phyloP scores from a whole-genome alignment of 1,140 invertebrate genomes.

The Conus ventricosus region DNA sequence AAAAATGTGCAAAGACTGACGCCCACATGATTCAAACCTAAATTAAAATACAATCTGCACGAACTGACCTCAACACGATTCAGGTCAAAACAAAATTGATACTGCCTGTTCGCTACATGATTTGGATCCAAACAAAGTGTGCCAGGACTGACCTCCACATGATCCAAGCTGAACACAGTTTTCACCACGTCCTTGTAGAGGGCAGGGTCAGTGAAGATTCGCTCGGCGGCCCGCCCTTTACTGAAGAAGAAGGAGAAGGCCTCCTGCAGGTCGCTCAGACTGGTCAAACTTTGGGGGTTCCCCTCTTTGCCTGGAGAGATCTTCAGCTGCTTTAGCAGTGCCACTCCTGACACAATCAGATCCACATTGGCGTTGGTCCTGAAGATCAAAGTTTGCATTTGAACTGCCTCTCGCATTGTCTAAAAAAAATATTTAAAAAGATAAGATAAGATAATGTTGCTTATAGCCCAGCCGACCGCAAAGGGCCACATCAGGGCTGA shows the following conservation, averaged over 20 bases:
- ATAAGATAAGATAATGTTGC: no score
- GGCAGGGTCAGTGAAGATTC: conserved; percentile 62
- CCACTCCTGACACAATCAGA: conserved; percentile 73
- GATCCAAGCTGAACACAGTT: conserved; percentile 62
- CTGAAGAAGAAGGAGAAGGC: conserved; percentile 75
- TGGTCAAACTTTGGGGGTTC: conserved; percentile 68
- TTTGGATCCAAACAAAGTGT: background rate
- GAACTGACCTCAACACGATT: no score
- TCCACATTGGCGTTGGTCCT: conserved; percentile 77
- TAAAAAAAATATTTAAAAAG: no score
- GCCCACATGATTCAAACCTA: no score
- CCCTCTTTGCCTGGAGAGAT: conserved; percentile 57
- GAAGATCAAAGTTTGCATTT: background rate
- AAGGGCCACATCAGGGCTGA: no score
- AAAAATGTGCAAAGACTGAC: no score
- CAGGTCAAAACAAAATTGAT: background rate
- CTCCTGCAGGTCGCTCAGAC: conserved; percentile 71
- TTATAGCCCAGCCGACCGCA: no score
- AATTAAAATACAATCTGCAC: no score
- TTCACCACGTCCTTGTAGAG: conserved; percentile 69
- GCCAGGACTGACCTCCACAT: conserved; percentile 55
- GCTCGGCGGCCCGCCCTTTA: conserved; percentile 75
- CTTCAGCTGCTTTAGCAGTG: conserved; percentile 66
- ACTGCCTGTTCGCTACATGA: background rate
- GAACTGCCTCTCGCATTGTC: no score